Conservation (phyloP, 2,888 invertebrate genomes). For the Rhodophaea formosa region DNA sequence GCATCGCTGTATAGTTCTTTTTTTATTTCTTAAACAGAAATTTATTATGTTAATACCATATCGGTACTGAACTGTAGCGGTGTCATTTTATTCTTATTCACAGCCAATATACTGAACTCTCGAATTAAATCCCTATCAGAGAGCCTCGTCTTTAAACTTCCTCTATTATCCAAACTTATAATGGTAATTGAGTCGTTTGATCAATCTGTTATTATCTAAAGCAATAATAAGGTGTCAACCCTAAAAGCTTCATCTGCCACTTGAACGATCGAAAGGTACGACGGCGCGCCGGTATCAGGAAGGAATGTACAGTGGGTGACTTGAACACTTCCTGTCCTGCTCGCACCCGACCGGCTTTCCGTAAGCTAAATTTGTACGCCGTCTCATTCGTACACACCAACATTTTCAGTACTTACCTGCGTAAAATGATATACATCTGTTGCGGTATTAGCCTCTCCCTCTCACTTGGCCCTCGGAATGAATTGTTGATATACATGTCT, state of each 20-base stretch:
- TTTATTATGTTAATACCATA: background rate
- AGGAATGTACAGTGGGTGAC: constrained; percentile 81
- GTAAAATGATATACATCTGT: constrained; percentile 81
- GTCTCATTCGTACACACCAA: constrained; percentile 74
- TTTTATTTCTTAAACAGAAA: no score
- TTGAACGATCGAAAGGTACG: constrained; percentile 82
- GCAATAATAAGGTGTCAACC: constrained; percentile 63
- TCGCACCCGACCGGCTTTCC: constrained; percentile 71
- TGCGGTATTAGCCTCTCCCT: constrained; percentile 65
- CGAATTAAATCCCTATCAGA: background rate
- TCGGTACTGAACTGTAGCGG: no score
- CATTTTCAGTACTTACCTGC: constrained; percentile 81
- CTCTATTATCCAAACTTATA: background rate
- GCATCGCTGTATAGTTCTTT: background rate
- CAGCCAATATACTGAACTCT: background rate
- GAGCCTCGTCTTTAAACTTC: background rate
- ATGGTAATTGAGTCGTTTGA: constrained; percentile 11
- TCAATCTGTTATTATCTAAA: constrained; percentile 14
- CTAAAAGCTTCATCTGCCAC: constrained; percentile 81
- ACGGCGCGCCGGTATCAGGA: constrained; percentile 78
- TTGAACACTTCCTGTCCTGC: constrained; percentile 75
- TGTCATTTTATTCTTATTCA: background rate
- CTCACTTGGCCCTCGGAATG: constrained; percentile 50
- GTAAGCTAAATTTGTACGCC: constrained; percentile 71
- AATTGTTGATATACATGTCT: constrained; percentile 77